Evolutionary conservation across 2,113 vertebrate species (phyloP), one percentile per base, ranked within the genome.

Genomic region (Tragulus kanchil): DNA sequence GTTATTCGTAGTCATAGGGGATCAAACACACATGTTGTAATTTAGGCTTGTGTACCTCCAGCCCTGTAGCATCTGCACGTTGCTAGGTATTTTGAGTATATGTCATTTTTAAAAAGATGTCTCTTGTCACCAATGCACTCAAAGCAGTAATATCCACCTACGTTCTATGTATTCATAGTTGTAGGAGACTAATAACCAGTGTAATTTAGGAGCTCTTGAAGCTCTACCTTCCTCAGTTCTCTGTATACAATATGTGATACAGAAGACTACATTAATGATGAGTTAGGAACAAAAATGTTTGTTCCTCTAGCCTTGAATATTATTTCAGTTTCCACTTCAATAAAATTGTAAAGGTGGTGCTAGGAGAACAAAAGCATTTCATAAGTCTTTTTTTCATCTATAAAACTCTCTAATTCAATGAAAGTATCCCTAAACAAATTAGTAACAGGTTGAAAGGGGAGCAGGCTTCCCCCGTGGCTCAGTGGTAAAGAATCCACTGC

Each of bases 341-440:
- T 82, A 78, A 90, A 96, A 85, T 58, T 71, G 6, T 45, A 96
- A 92, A 13, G n/a, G 62, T 94, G 13, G 15, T 16, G 9, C 85
- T 75, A 93, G 78, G 26, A 90, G 15, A 75, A 4, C 10, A 48
- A 61, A 89, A n/a, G 12, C 58, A 36, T 82, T 94, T 73, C 54
- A 21, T 78, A 89, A 62, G 25, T 50, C 71, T 93, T 28, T 14
- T 14, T 73, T 91, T 36, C 28, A 73, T 81, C 59, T 88, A 36
- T 81, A 81, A 61, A 26, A 17, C n/a, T 77, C 8, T 61, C n/a
- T 86, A 92, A 90, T 67, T 92, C 9, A 64, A 69, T 87, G 12
- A 78, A 92, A 94, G 71, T 2, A 8, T 52, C 11, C 13, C 42
- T 67, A 48, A 95, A 94, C 90, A 93, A 93, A 78, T 96, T 87